Percentiles rank a stretch among this genome's conserved stretches.
phyloP scores from a whole-genome alignment of 1,140 invertebrate genomes.

The Diachasma alloeum region DNA sequence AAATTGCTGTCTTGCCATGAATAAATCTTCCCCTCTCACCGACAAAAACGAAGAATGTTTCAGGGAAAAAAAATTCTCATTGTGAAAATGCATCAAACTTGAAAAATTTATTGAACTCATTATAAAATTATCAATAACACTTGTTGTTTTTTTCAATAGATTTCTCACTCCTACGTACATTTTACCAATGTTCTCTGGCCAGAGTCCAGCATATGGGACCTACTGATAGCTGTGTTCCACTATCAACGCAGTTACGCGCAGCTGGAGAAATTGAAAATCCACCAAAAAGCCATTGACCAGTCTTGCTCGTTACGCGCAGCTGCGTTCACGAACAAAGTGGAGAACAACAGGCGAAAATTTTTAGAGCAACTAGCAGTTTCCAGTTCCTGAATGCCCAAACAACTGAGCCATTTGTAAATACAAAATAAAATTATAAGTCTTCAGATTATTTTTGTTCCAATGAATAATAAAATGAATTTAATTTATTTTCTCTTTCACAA shows the following conservation, averaged over 20 bases:
- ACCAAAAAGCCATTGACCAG: conserved; percentile 37
- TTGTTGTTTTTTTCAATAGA: conserved; percentile 65
- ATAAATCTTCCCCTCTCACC: too few relatives aligned
- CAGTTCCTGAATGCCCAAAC: neutral
- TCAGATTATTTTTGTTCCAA: neutral
- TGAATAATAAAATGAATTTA: neutral
- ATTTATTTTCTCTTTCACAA: neutral
- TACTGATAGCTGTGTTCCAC: conserved; percentile 83
- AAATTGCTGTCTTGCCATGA: too few relatives aligned
- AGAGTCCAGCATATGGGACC: conserved; percentile 91
- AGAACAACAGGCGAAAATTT: neutral
- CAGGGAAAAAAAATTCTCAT: neutral
- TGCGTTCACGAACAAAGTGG: neutral
- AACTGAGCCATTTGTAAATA: neutral
- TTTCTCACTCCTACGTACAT: conserved; percentile 75
- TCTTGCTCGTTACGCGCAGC: neutral
- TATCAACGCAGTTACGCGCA: conserved; percentile 74
- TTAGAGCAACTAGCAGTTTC: neutral
- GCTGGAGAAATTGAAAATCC: conserved; percentile 29
- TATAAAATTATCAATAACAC: neutral
- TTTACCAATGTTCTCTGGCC: conserved; percentile 91
- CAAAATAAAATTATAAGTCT: neutral
- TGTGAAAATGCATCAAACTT: neutral
- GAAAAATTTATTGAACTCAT: neutral
- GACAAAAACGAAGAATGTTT: too few relatives aligned